These are phyloP conservation scores for Strix occidentalis DNA, from an alignment of 2,797 vertebrate genomes.

Conservation along the genomic window DNA sequence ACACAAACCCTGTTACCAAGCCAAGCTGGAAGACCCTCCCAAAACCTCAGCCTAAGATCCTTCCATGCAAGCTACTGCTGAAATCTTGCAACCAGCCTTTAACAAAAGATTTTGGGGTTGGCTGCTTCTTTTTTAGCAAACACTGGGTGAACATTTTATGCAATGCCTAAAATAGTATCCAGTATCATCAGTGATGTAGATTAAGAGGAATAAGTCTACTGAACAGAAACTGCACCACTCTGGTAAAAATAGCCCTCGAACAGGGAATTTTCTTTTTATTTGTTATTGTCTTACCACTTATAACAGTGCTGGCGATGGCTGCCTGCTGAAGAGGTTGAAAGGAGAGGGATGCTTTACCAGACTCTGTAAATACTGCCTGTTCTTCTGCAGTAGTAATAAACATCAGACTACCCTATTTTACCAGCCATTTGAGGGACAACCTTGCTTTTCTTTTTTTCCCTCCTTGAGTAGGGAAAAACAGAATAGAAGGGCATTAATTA, in stretches of 20 bases:
- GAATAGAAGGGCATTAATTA: background rate
- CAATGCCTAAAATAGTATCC: slow-evolving; percentile 10
- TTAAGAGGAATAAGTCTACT: slow-evolving; percentile 1
- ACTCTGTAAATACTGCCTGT: background rate
- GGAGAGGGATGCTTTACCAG: background rate
- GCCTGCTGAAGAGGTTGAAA: background rate
- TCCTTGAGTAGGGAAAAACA: background rate
- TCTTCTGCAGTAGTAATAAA: slow-evolving; percentile 15
- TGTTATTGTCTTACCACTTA: background rate
- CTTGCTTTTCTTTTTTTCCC: background rate
- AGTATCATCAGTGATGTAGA: slow-evolving; percentile 29
- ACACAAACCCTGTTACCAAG: background rate
- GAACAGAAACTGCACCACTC: slow-evolving; percentile 38
- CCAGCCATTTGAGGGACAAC: background rate
- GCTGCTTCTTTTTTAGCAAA: slow-evolving; percentile 23
- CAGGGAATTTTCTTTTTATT: slow-evolving; percentile 7
- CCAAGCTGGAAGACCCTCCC: background rate
- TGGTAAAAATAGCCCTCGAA: slow-evolving; percentile 38
- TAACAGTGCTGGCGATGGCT: background rate
- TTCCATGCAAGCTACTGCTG: background rate
- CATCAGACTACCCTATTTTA: background rate
- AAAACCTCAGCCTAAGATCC: background rate
- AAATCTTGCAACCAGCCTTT: background rate
- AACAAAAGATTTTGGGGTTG: background rate
- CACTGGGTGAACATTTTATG: background rate